Conservation (phyloP, 2,888 invertebrate genomes). For the Pelosia muscerda region DNA sequence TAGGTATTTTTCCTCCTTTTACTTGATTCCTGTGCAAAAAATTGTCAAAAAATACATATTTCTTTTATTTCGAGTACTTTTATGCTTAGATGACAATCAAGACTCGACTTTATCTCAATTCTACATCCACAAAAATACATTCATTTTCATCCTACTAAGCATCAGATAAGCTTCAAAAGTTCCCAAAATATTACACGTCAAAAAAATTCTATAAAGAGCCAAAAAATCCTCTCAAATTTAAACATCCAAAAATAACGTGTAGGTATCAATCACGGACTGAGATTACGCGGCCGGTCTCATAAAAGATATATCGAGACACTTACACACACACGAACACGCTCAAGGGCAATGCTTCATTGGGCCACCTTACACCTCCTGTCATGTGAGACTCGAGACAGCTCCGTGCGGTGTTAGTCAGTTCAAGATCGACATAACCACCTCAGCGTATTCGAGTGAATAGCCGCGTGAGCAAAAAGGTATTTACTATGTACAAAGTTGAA, state of each 20-base stretch:
- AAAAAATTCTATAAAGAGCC: slow-evolving; percentile 22
- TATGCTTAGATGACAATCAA: not conserved
- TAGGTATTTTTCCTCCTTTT: no score
- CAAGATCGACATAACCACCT: no score
- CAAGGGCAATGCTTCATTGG: no score
- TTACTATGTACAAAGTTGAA: no score
- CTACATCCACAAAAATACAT: not conserved
- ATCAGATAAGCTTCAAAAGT: slow-evolving; percentile 29
- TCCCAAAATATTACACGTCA: slow-evolving; percentile 36
- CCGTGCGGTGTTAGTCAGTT: no score
- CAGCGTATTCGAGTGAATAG: no score
- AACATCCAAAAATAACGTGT: slow-evolving; percentile 23
- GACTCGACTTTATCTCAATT: not conserved
- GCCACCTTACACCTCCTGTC: no score
- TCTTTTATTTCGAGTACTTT: not conserved
- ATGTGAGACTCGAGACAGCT: no score
- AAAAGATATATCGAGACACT: not conserved
- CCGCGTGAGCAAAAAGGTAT: no score
- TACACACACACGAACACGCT: not conserved
- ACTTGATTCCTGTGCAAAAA: not conserved
- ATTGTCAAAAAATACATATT: not conserved
- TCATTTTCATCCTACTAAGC: slow-evolving; percentile 25
- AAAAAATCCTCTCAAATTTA: slow-evolving; percentile 25
- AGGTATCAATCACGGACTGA: slow-evolving; percentile 40
- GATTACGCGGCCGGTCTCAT: slow-evolving; percentile 17